Percentiles rank a stretch among this genome's conserved stretches.
phyloP scores from a whole-genome alignment of 2,888 invertebrate species.

The Stegana nigrithorax region DNA sequence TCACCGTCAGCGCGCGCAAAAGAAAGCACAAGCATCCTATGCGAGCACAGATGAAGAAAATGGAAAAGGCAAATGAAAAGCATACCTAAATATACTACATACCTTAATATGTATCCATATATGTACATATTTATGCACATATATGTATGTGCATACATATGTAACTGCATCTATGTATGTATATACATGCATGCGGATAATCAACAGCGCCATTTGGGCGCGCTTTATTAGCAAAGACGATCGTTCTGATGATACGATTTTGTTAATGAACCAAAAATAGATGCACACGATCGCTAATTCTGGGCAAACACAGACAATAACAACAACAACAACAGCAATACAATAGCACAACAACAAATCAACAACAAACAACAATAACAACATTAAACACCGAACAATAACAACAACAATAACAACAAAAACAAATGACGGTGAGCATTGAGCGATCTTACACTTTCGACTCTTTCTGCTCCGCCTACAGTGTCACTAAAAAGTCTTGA shows the following conservation, averaged over 20 bases:
- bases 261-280: constrained; percentile 61
- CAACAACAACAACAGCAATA: too few species aligned
- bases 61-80: constrained; percentile 15
- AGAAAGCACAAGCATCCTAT: too few species aligned
- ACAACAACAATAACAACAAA: constrained; percentile 6
- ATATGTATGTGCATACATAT: constrained; percentile 19
- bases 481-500: constrained; percentile 61
- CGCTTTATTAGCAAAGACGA: constrained; percentile 54
- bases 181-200: neutral
- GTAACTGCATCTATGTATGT: constrained; percentile 5
- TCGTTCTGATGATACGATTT: constrained; percentile 52
- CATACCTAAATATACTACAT: too few species aligned
- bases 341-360: neutral
- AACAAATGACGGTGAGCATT: too few species aligned
- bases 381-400: neutral
- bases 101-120: too few species aligned
- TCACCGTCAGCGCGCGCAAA: constrained; percentile 31
- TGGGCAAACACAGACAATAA: neutral
- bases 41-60: constrained; percentile 24
- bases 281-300: constrained; percentile 41
- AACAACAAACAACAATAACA: neutral
- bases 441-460: too few species aligned
- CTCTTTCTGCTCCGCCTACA: constrained; percentile 57
- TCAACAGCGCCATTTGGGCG: constrained; percentile 23
- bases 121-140: neutral